phyloP scores from a whole-genome alignment of 92 coral and sea anemone genomes.

The Siderastrea siderea region DNA sequence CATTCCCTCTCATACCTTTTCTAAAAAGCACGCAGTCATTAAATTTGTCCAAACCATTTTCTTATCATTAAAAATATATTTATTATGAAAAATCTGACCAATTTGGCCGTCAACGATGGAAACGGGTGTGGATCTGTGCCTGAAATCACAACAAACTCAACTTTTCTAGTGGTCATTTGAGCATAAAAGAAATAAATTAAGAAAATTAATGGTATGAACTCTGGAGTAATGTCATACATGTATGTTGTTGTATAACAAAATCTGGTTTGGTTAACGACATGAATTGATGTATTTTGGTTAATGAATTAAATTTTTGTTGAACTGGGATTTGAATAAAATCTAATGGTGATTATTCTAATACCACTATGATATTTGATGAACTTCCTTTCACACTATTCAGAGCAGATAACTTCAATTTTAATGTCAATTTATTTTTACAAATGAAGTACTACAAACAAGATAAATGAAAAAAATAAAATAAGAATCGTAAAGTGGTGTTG shows the following conservation, averaged over 20 bases:
- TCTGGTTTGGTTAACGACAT: background rate
- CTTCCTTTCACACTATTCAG: background rate
- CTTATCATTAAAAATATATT: no score
- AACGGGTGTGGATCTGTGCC: background rate
- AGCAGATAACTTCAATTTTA: background rate
- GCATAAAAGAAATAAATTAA: slow-evolving; percentile 12
- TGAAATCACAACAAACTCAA: background rate
- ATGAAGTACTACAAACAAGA: background rate
- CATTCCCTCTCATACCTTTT: no score
- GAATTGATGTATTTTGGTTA: no score
- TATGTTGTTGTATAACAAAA: background rate
- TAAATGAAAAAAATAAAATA: slow-evolving; percentile 2
- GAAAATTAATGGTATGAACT: background rate
- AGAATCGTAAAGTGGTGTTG: background rate
- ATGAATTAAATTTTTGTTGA: background rate
- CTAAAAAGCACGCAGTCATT: no score
- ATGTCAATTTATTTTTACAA: background rate
- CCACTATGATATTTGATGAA: background rate
- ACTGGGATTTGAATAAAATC: background rate
- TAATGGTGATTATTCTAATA: background rate
- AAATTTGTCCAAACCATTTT: no score
- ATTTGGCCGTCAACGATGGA: no score
- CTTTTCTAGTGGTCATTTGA: slow-evolving; percentile 1
- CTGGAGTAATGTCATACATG: background rate
- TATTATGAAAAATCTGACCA: no score